A percentile compares a stretch with the other conserved stretches of the same genome.
Evolutionary conservation across 92 coral and sea anemone species (phyloP).

Genomic region (Anthopleura xanthogrammica): DNA sequence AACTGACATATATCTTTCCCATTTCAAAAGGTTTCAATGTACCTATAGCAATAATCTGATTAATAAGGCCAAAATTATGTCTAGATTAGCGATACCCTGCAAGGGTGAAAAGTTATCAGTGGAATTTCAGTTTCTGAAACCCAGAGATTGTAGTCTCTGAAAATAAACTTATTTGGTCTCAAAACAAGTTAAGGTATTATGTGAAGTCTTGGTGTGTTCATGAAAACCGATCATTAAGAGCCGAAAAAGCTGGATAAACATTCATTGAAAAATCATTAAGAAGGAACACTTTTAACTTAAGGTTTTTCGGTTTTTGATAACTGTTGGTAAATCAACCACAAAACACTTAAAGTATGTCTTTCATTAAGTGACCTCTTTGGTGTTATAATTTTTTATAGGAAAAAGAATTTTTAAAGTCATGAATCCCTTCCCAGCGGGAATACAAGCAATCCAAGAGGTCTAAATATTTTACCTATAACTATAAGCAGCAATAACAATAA

Average conservation of each 20-base stretch:
- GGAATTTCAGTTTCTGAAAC: background rate
- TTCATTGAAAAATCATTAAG: background rate
- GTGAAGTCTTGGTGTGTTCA: background rate
- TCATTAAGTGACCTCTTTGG: background rate
- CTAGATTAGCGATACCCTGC: background rate
- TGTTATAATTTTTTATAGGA: background rate
- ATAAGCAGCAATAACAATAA: background rate
- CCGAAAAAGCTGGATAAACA: conserved; percentile 3
- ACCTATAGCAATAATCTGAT: background rate
- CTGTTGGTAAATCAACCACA: background rate
- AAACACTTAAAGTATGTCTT: background rate
- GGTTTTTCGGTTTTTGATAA: background rate
- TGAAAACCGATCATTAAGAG: background rate
- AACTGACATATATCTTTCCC: background rate
- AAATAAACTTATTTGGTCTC: conserved; percentile 2
- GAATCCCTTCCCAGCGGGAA: background rate
- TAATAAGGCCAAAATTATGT: background rate
- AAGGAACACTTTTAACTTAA: background rate
- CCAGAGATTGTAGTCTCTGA: background rate
- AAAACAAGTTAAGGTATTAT: background rate
- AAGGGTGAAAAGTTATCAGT: conserved; percentile 10
- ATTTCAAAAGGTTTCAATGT: conserved; percentile 7
- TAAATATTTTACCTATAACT: background rate
- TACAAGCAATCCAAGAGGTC: background rate
- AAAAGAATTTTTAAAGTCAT: background rate